Conservation (phyloP, 2,113 vertebrate genomes). For the Elaphurus davidianus region DNA sequence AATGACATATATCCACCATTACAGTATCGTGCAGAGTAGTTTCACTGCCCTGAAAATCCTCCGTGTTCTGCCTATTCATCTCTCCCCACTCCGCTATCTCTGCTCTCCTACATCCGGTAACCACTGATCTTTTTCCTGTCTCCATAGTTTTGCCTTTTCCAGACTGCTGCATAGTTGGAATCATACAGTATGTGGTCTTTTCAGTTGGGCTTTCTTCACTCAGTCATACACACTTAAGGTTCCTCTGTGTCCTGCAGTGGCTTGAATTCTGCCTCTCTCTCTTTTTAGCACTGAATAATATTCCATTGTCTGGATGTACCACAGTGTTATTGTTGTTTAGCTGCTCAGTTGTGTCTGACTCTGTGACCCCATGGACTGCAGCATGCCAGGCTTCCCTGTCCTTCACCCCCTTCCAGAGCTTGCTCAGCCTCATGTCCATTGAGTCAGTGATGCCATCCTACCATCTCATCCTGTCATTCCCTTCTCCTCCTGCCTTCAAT, state of each 20-base stretch:
- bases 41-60: not conserved
- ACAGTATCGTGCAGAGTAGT: not conserved
- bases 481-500: not conserved
- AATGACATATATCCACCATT: not conserved
- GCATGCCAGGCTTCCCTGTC: not conserved
- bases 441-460: not conserved
- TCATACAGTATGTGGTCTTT: not conserved
- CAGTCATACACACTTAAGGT: not conserved
- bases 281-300: not conserved
- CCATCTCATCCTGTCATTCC: not conserved
- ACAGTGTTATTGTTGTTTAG: not conserved
- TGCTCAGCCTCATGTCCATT: not conserved
- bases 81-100: not conserved
- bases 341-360: fast-evolving
- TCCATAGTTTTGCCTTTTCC: not conserved
- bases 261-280: not conserved
- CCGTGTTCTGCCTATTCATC: not conserved
- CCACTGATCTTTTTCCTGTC: not conserved
- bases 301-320: not conserved
- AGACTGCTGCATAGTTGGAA: not conserved
- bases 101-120: not conserved
- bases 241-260: not conserved
- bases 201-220: not conserved
- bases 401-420: not conserved
- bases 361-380: not conserved